phyloP scores from a whole-genome alignment of 2,888 invertebrate genomes.

The Parapristionchus giblindavisi region DNA sequence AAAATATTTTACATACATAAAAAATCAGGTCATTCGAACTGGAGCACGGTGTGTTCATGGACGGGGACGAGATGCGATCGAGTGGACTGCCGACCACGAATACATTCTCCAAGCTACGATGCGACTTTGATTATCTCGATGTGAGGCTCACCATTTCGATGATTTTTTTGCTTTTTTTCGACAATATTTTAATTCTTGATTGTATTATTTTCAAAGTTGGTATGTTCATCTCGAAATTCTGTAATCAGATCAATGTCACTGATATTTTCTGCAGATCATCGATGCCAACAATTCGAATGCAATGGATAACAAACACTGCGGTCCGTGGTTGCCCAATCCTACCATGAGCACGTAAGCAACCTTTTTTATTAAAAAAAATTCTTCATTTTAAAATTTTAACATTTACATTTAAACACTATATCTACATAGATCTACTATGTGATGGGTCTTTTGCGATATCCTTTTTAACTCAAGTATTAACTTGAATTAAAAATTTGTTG shows the following conservation, averaged over 20 bases:
- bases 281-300: not conserved
- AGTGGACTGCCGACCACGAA: too few species aligned
- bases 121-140: conserved; percentile 8
- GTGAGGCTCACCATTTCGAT: not conserved
- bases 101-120: too few species aligned
- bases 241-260: too few species aligned
- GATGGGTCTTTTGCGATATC: too few species aligned
- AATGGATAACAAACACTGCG: conserved; percentile 15
- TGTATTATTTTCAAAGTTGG: not conserved
- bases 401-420: not conserved
- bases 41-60: too few species aligned
- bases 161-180: too few species aligned
- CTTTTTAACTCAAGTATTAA: not conserved
- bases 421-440: too few species aligned
- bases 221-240: not conserved
- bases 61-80: too few species aligned
- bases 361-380: not conserved
- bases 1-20: not conserved
- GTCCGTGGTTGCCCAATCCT: conserved; percentile 17
- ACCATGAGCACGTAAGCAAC: conserved; percentile 18
- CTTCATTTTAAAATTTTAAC: not conserved
- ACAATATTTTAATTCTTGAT: too few species aligned
- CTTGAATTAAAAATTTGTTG: not conserved
- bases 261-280: conserved; percentile 1
- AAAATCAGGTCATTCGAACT: too few species aligned